phyloP scores from a whole-genome alignment of 2,797 vertebrate genomes.

The Uromys caudimaculatus region DNA sequence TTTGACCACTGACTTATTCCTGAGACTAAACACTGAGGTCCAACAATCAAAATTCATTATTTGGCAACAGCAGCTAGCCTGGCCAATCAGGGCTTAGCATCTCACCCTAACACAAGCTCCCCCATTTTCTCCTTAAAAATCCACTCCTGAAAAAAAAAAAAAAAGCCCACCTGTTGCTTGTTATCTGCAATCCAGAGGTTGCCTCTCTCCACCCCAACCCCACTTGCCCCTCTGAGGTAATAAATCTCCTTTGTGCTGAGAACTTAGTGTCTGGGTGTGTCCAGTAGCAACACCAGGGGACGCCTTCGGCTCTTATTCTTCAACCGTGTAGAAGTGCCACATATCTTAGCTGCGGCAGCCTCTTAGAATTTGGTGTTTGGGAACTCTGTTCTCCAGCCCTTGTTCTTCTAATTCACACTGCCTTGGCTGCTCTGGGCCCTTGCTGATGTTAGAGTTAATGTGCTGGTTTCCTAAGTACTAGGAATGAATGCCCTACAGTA shows the following conservation, averaged over 20 bases:
- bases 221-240: not conserved
- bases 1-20: not conserved
- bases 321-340: not conserved
- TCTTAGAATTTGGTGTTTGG: not conserved
- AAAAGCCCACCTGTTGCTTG: not conserved
- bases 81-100: not conserved
- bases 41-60: not conserved
- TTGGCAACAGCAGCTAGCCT: not conserved
- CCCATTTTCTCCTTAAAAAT: not conserved
- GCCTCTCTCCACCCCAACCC: no score
- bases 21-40: not conserved
- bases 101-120: not conserved
- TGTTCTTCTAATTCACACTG: not conserved
- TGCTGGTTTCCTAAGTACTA: not conserved
- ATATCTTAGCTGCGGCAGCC: not conserved
- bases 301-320: not conserved
- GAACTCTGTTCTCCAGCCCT: not conserved
- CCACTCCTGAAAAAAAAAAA: not conserved
- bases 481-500: not conserved
- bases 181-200: not conserved
- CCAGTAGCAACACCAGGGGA: not conserved
- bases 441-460: not conserved
- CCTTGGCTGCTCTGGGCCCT: not conserved
- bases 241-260: not conserved
- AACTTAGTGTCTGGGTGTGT: not conserved